Percentiles rank a stretch among this genome's conserved stretches.
These are phyloP conservation scores for Lacanobia oleracea DNA, from an alignment of 2,888 invertebrate genomes.

Conservation along the genomic window DNA sequence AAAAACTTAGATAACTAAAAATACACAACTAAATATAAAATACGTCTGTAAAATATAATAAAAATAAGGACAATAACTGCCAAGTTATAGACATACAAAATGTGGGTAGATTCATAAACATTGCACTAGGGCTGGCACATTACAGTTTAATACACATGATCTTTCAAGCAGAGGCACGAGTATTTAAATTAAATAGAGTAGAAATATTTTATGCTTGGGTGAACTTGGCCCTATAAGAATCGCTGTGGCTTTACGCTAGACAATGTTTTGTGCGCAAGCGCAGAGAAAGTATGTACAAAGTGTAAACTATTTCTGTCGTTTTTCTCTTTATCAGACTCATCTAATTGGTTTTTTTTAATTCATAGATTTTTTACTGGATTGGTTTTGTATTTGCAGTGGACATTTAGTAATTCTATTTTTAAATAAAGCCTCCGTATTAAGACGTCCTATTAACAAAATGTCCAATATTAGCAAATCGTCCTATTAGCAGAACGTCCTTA, in stretches of 20 bases:
- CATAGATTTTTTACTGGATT: background rate
- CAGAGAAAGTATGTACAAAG: background rate
- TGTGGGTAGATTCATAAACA: background rate
- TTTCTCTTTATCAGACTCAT: background rate
- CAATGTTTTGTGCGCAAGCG: background rate
- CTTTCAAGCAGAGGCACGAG: background rate
- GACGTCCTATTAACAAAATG: too few relatives aligned
- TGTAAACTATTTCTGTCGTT: background rate
- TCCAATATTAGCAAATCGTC: too few relatives aligned
- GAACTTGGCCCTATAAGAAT: background rate
- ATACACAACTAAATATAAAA: conserved; percentile 25
- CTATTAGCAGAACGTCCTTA: too few relatives aligned
- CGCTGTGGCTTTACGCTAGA: background rate
- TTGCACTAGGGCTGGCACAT: background rate
- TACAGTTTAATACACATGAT: background rate
- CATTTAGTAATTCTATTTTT: too few relatives aligned
- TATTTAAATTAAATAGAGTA: background rate
- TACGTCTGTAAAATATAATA: background rate
- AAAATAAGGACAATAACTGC: conserved; percentile 12
- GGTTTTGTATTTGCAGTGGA: background rate
- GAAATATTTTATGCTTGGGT: background rate
- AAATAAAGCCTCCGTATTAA: too few relatives aligned
- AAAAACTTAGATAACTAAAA: conserved; percentile 50
- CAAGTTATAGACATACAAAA: background rate
- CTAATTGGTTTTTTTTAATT: background rate